Conservation (phyloP, 2,797 vertebrate genomes). For the Petrocephalus sullivani region DNA sequence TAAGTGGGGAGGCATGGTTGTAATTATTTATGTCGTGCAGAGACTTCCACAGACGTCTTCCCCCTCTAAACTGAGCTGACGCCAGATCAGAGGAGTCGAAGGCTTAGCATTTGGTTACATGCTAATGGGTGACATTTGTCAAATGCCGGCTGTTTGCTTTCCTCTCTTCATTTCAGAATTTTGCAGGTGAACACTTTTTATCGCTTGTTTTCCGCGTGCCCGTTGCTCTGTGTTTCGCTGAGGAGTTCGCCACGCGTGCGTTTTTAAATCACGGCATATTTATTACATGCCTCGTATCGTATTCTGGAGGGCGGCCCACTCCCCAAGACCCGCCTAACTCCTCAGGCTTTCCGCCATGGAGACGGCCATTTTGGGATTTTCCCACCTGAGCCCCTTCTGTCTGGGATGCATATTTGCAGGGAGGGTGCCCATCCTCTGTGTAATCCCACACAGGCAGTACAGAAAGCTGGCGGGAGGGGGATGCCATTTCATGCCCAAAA, state of each 20-base stretch:
- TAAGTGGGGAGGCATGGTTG: not conserved
- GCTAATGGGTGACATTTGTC: not conserved
- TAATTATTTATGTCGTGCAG: not conserved
- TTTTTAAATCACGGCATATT: not conserved
- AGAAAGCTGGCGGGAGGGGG: not conserved
- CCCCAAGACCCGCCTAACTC: not conserved
- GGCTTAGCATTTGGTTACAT: not conserved
- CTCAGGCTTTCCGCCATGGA: not conserved
- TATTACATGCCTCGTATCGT: not conserved
- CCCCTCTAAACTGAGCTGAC: not conserved
- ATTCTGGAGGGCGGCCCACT: not conserved
- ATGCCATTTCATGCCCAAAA: not conserved
- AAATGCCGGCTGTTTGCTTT: not conserved
- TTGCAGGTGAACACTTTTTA: not conserved
- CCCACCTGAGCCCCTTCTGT: not conserved
- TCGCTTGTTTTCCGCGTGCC: not conserved
- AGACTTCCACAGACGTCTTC: not conserved
- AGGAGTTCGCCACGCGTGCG: not conserved
- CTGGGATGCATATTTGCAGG: not conserved
- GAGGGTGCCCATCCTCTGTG: not conserved
- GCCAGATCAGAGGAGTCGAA: not conserved
- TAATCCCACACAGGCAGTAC: not conserved
- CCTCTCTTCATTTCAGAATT: not conserved
- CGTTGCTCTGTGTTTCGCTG: not conserved
- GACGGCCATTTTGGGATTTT: not conserved